phyloP scores from a whole-genome alignment of 2,888 invertebrate genomes.

The Chrysodeixis includens region DNA sequence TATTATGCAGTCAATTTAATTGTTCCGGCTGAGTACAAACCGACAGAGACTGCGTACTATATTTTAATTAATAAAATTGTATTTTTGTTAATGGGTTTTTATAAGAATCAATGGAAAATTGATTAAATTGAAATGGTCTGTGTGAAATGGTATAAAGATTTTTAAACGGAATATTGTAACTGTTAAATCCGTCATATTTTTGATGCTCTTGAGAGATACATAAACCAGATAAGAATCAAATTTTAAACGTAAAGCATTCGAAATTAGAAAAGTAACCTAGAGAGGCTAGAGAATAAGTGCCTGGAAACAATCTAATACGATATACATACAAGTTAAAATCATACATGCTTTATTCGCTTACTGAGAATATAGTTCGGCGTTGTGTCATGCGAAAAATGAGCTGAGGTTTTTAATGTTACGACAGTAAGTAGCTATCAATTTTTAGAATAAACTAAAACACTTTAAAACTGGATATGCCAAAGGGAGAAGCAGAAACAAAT shows the following conservation, averaged over 20 bases:
- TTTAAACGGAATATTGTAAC: constrained; percentile 4
- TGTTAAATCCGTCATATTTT: neutral
- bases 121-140: neutral
- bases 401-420: too few relatives aligned
- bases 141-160: neutral
- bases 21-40: constrained; percentile 58
- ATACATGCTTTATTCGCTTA: too few relatives aligned
- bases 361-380: too few relatives aligned
- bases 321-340: too few relatives aligned
- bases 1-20: constrained; percentile 84
- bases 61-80: constrained; percentile 45
- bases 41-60: constrained; percentile 46
- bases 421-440: too few relatives aligned
- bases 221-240: neutral
- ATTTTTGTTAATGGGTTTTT: constrained; percentile 13
- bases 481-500: neutral
- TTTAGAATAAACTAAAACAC: too few relatives aligned
- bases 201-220: too few relatives aligned
- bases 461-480: neutral
- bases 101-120: neutral
- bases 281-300: too few relatives aligned
- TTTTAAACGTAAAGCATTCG: too few relatives aligned
- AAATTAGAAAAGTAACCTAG: too few relatives aligned
- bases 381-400: too few relatives aligned
- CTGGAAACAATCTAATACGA: too few relatives aligned